These are phyloP conservation scores for Sminthurides aquaticus DNA, from an alignment of 2,888 invertebrate genomes.

Conservation along the genomic window DNA sequence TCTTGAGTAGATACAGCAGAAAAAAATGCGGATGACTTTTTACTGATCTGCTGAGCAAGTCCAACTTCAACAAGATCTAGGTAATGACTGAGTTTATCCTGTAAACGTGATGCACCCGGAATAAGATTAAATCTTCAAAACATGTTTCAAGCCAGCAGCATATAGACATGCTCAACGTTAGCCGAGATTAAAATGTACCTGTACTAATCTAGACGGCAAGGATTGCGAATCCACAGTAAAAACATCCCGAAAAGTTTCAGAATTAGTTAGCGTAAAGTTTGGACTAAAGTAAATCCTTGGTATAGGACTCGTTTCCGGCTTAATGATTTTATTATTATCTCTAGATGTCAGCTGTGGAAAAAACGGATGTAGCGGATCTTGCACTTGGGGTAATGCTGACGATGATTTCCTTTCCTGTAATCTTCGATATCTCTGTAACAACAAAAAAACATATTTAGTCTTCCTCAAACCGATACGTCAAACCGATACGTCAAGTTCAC, in stretches of 20 bases:
- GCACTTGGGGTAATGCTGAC: constrained; percentile 19
- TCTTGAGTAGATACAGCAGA: constrained; percentile 98
- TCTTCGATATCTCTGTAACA: constrained; percentile 34
- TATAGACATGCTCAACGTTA: no score
- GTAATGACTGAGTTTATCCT: constrained; percentile 70
- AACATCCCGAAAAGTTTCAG: constrained; percentile 73
- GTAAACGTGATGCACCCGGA: constrained; percentile 13
- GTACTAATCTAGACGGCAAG: constrained; percentile 37
- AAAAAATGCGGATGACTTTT: constrained; percentile 94
- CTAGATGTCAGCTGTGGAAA: constrained; percentile 38
- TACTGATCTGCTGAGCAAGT: constrained; percentile 84
- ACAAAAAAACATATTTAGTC: not conserved
- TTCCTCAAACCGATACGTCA: no score
- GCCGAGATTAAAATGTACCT: constrained; percentile 22
- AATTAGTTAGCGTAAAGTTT: constrained; percentile 68
- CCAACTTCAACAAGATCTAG: constrained; percentile 90
- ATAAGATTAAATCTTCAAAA: constrained; percentile 20
- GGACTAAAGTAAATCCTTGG: constrained; percentile 78
- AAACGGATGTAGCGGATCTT: constrained; percentile 32
- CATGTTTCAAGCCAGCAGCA: no score
- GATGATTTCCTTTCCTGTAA: constrained; percentile 40
- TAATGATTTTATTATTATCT: constrained; percentile 34
- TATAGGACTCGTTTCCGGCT: constrained; percentile 53
- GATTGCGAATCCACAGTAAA: constrained; percentile 59
- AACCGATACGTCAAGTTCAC: no score